Conservation (phyloP, 2,888 invertebrate genomes). For the Pterostichus niger region DNA sequence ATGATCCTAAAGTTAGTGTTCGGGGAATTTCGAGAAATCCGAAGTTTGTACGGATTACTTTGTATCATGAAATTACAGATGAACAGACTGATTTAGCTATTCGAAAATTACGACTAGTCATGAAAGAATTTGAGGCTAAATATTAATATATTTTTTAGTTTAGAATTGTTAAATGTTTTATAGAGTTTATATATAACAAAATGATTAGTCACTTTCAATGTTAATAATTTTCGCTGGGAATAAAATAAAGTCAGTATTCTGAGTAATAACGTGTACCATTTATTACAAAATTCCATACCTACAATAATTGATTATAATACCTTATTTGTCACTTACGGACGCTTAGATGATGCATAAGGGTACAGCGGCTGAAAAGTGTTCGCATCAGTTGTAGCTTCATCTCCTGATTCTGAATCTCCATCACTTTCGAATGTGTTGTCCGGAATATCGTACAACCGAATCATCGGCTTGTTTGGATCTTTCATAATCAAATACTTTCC, state of each 20-base stretch:
- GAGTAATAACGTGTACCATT: constrained; percentile 56
- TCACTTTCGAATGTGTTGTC: constrained; percentile 99
- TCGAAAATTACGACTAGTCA: constrained; percentile 85
- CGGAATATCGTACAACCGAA: constrained; percentile 98
- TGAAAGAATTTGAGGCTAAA: constrained; percentile 80
- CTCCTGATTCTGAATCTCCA: constrained; percentile 93
- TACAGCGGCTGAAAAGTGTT: constrained; percentile 76
- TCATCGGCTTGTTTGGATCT: constrained; percentile 99
- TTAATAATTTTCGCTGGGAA: not conserved
- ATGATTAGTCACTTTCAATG: not conserved
- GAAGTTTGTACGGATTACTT: constrained; percentile 83
- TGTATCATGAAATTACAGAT: constrained; percentile 86
- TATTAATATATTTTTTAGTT: constrained; percentile 8
- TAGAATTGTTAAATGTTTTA: too few relatives aligned
- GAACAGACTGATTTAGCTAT: constrained; percentile 84
- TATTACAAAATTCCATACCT: constrained; percentile 64
- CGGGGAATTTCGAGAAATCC: constrained; percentile 81
- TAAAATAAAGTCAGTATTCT: constrained; percentile 3
- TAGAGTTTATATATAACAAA: not conserved
- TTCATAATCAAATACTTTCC: constrained; percentile 99
- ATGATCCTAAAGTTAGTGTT: constrained; percentile 80
- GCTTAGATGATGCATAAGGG: constrained; percentile 72
- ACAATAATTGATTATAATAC: constrained; percentile 49
- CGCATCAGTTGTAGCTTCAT: constrained; percentile 79
- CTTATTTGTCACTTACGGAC: constrained; percentile 40